Base-by-base conservation (phyloP, 92 coral and sea anemone genomes). In the Epizoanthus stellaris region DNA sequence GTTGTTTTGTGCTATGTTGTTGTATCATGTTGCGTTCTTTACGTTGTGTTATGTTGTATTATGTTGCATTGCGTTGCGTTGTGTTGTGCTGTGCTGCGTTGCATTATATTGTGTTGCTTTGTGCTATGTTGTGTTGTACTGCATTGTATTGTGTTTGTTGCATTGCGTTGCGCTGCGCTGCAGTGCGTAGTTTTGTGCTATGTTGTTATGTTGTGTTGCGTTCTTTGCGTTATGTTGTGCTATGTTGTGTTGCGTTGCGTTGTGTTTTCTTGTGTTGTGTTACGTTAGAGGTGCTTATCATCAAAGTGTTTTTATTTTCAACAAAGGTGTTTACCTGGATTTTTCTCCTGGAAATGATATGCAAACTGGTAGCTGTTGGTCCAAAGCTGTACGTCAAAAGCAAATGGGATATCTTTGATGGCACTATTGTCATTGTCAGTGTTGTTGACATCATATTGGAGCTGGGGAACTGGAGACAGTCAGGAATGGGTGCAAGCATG, bases 361-460 rank as follows among this genome's bases (percentile, higher is more conserved):
- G 73, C 64, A 88, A 88, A 82, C 42, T 88, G 79, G 30, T 82
- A 30, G 91, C 91, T 19, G 71, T 75, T 39, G 91, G 91, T 0
- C 61, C 85, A 13, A 88, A 67, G 73, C 54, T 21, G 23, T 88
- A 88, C 82, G 30, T 82, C 19, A 88, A 88, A 60, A 58, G 80
- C 6, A 81, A 72, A 30, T 88, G 91, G 91, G 82, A 88, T 74
- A 59, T 82, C 14, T 88, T 88, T 66, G 91, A 88, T 66, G 91
- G 87, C 14, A 57, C 82, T 15, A 84, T 88, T 19, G 91, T 88
- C 38, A 65, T 88, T 56, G 68, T 75, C 68, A 88, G 91, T 58
- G 80, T 88, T 6, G 49, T 82, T 34, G 87, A 88, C 53, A 38
- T 65, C 58, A 75, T 81, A 1, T 21, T 88, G 74, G 87, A 82